phyloP scores from a whole-genome alignment of 2,888 invertebrate species.

The Hyles lineata region DNA sequence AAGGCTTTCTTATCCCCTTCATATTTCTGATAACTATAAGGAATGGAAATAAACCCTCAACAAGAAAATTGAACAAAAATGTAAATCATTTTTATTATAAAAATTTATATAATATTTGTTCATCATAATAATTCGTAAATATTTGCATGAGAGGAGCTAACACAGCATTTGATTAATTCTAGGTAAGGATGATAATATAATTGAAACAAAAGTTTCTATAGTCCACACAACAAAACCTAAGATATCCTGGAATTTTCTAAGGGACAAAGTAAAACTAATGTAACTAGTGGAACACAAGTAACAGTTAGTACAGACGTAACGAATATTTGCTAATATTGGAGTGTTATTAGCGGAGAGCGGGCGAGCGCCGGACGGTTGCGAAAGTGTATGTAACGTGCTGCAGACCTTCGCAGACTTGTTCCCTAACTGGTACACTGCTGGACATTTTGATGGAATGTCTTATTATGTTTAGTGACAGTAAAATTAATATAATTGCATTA shows the following conservation, averaged over 20 bases:
- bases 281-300: neutral
- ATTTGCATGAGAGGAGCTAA: no score
- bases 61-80: no score
- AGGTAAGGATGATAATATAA: no score
- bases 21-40: no score
- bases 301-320: neutral
- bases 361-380: slow-evolving; percentile 42
- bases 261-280: neutral
- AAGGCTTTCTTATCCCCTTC: no score
- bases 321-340: slow-evolving; percentile 20
- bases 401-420: slow-evolving; percentile 53
- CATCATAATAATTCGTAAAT: no score
- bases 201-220: neutral
- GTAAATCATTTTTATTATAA: no score
- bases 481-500: no score
- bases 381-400: slow-evolving; percentile 41
- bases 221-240: neutral
- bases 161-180: no score
- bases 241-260: neutral
- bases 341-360: slow-evolving; percentile 42
- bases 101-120: no score
- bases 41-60: no score
- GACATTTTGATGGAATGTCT: slow-evolving; percentile 38
- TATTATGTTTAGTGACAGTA: neutral
- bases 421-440: slow-evolving; percentile 41